These are phyloP conservation scores for Scomberomorus guttatus DNA, from an alignment of 2,797 vertebrate species.

Conservation along the genomic window DNA sequence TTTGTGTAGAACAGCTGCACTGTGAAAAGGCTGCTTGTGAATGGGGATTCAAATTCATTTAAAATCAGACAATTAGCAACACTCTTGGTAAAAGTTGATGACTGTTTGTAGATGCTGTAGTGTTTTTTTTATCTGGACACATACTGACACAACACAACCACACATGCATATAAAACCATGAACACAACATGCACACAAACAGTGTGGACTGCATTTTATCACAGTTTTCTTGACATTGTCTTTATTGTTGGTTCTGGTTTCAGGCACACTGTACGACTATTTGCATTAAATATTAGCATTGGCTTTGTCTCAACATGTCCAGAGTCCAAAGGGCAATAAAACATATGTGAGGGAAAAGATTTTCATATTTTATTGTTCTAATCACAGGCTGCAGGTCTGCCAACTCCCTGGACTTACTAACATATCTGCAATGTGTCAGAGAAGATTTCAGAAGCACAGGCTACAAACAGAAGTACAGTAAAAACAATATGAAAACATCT, in stretches of 20 bases:
- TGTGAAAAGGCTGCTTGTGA: constrained; percentile 11
- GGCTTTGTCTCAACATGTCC: constrained; percentile 33
- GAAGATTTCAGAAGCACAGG: constrained; percentile 3
- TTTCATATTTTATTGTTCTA: constrained; percentile 15
- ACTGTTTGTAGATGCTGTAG: neutral
- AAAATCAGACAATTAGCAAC: neutral
- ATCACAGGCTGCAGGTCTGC: constrained; percentile 5
- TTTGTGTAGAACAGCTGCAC: constrained; percentile 20
- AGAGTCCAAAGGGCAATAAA: constrained; percentile 37
- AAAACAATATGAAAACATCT: neutral
- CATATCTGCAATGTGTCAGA: constrained; percentile 15
- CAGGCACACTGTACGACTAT: neutral
- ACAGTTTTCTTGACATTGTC: neutral
- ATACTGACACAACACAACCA: neutral
- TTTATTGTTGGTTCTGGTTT: constrained; percentile 12
- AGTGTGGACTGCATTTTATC: neutral
- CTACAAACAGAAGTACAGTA: too few relatives aligned
- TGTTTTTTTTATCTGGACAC: neutral
- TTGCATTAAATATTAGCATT: constrained; percentile 13
- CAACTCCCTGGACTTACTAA: neutral
- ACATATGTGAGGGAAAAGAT: constrained; percentile 4
- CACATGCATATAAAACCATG: neutral
- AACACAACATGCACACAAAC: neutral
- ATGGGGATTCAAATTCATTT: neutral
- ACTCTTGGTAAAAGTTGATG: neutral